These are phyloP conservation scores for Augiades crinisus DNA, from an alignment of 2,888 invertebrate species.

Conservation along the genomic window DNA sequence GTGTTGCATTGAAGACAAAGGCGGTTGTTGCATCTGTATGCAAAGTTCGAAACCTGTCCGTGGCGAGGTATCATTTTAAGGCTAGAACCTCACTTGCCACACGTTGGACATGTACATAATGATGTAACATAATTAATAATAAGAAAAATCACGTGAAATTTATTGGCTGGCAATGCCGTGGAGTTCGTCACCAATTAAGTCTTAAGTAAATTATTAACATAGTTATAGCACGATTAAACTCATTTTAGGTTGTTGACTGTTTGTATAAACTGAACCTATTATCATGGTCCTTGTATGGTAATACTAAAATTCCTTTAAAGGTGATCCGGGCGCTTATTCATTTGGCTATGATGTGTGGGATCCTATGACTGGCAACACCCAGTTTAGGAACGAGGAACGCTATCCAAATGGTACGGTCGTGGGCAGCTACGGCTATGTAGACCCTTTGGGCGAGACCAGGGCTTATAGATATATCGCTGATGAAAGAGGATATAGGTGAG, in stretches of 20 bases:
- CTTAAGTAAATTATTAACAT: too few relatives aligned
- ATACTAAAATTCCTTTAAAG: constrained; percentile 40
- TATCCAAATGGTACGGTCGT: constrained; percentile 86
- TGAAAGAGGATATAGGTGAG: constrained; percentile 84
- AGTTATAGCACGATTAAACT: too few relatives aligned
- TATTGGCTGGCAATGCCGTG: too few relatives aligned
- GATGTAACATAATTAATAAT: too few relatives aligned
- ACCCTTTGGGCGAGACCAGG: constrained; percentile 82
- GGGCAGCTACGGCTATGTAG: constrained; percentile 87
- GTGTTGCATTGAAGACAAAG: too few relatives aligned
- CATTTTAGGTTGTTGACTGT: constrained; percentile 8
- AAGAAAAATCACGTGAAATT: too few relatives aligned
- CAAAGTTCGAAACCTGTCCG: too few relatives aligned
- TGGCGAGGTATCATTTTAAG: too few relatives aligned
- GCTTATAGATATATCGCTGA: constrained; percentile 85
- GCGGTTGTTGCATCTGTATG: too few relatives aligned
- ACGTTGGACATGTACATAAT: too few relatives aligned
- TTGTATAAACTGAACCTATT: constrained; percentile 19
- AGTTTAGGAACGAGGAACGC: constrained; percentile 86
- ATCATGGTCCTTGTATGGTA: constrained; percentile 12
- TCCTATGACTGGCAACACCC: constrained; percentile 82
- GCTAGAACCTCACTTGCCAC: too few relatives aligned
- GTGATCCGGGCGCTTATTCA: constrained; percentile 83
- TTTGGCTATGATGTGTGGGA: constrained; percentile 88
- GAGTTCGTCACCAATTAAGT: too few relatives aligned